Base-by-base conservation (phyloP, 2,888 invertebrate genomes). In the Lasioglossum calceatum region DNA sequence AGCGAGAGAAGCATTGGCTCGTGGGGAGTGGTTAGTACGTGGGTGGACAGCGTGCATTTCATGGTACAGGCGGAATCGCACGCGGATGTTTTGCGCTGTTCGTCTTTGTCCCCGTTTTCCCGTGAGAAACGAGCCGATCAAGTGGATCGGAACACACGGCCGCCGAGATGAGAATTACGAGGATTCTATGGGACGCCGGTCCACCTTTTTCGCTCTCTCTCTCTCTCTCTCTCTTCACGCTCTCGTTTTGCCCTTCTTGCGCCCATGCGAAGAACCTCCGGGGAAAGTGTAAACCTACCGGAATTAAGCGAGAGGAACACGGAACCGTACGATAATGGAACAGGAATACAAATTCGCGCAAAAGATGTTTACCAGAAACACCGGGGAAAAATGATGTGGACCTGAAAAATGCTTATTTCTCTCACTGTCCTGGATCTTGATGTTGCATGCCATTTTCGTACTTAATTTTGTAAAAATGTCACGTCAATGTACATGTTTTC, bases 121-220 rank as follows among this genome's bases (percentile, higher is more conserved):
- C 58, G 85, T 82, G 81, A 86, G 82, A 86, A 89, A 86, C 82
- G 87, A 85, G 82, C 75, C 86, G 86, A 87, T 87, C 88, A 84
- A 87, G 86, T 87, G 88, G 83, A 89, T 89, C 82, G 86, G 83
- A 88, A 89, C 85, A 87, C 81, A 82, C 79, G 70, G 75, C 77
- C 42, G 32, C 58, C 58, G 79, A 87, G 81, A 88, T 85, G 84
- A 80, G 85, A 90, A 87, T 89, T 85, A 61, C 61, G 61, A 61
- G 61, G 61, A 61, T 61, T 61, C 61, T 61, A 61, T 61, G 79
- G 86, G 79, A 87, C 81, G 79, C n/a, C 77, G n/a, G 78, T 87
- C 82, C 70, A 75, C 82, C 81, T 86, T 85, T 82, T 85, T 58
- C 77, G 67, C 71, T 16, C 23, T n/a, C 54, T 23, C 23, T 27